Evolutionary conservation across 1,140 invertebrate genomes (phyloP).

Genomic region (Cotesia glomerata): DNA sequence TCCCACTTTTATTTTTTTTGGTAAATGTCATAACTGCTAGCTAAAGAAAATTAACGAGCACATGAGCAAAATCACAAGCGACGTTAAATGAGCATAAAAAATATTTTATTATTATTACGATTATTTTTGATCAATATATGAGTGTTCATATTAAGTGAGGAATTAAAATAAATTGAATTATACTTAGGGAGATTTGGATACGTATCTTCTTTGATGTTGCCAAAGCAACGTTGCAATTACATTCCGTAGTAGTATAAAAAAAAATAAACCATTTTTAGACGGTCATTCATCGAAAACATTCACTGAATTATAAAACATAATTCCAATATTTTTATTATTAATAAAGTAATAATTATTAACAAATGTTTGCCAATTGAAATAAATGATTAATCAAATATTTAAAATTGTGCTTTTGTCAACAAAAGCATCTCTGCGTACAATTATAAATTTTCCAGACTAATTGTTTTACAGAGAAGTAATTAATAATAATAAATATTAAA

Average conservation of each 20-base stretch:
- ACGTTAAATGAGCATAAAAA: constrained; percentile 7
- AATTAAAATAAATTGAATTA: constrained; percentile 2
- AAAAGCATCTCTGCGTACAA: neutral
- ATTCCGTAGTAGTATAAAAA: constrained; percentile 21
- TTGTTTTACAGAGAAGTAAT: neutral
- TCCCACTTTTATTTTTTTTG: constrained; percentile 4
- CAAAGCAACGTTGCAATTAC: constrained; percentile 18
- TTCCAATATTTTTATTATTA: constrained; percentile 9
- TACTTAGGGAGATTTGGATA: constrained; percentile 10
- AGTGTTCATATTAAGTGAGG: constrained; percentile 19
- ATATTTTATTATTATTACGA: neutral
- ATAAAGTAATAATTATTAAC: neutral
- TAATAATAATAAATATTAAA: neutral
- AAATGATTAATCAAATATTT: neutral
- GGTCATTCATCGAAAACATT: neutral
- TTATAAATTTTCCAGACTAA: neutral
- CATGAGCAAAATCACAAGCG: constrained; percentile 14
- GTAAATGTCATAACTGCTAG: neutral
- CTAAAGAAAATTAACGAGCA: neutral
- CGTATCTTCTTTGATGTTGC: constrained; percentile 20
- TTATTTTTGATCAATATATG: constrained; percentile 4
- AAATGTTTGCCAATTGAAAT: constrained; percentile 6
- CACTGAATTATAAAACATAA: constrained; percentile 8
- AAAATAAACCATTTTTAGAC: neutral
- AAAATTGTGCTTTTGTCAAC: constrained; percentile 7